Base-by-base conservation (phyloP, 2,113 vertebrate species). In the Oceanites oceanicus region DNA sequence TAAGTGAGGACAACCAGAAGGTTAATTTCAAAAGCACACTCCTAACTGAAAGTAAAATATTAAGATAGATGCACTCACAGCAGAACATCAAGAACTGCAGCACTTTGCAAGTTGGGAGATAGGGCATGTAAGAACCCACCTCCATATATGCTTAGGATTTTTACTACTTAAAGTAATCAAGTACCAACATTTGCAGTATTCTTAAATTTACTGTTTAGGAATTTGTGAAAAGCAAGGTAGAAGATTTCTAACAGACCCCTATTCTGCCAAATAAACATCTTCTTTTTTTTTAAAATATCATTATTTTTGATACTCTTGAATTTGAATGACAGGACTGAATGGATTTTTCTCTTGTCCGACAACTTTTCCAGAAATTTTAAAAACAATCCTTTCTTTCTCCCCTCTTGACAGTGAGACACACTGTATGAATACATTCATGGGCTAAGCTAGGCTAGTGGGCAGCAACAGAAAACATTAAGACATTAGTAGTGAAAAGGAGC, bases 11-110 rank as follows among this genome's bases (percentile, higher is more conserved):
- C 34, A 92, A 72, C 6, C 16, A 53, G 38, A 81, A 78, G 21
- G 67, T 76, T 88, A 42, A 91, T 75, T 96, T 86, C 55, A 83
- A 83, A 95, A 90, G 38, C 38, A 85, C 5, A 5, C 7, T 68
- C 20, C 75, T 67, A 17, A 63, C 44, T 81, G 40, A 20, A 86
- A 88, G 4, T 42, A 45, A 63, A 86, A 73, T 50, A 82, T 19
- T 47, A 74, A 78, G 27, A 67, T 11, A 63, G 30, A 93, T 55
- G 38, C 26, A 29, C 49, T 76, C 29, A 40, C 8, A 34, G n/a
- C 18, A 89, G 42, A 74, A 52, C 32, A 84, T 15, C 13, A 76
- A 58, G 12, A 74, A 88, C 5, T 74, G 49, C 6, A 55, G 38
- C 5, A 53, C 5, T 53, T 27, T 10, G 9, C 15, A 73, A 42